Conservation (phyloP, 2,888 invertebrate genomes). For the Seira sanloemensis region DNA sequence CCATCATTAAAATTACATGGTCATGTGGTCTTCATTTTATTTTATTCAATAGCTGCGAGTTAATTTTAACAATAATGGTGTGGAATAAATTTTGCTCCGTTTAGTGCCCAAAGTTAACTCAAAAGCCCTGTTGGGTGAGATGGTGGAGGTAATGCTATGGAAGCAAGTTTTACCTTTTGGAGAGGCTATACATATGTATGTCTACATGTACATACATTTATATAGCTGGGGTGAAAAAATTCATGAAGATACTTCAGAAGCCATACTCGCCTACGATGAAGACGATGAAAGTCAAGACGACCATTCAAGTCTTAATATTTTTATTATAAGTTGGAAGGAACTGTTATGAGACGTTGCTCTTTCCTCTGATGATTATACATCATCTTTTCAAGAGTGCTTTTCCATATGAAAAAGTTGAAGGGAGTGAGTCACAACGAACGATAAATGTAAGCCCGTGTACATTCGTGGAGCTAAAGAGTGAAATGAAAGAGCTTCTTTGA, state of each 20-base stretch:
- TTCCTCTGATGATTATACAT: conserved; percentile 42
- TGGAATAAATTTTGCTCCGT: neutral
- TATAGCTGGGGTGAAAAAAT: neutral
- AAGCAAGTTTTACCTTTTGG: too few relatives aligned
- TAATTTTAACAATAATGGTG: neutral
- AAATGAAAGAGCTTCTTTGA: conserved; percentile 8
- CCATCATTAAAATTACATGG: conserved; percentile 9
- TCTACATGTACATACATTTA: too few relatives aligned
- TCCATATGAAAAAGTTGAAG: conserved; percentile 24
- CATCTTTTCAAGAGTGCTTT: conserved; percentile 53
- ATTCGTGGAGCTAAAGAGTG: neutral
- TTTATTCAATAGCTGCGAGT: conserved; percentile 12
- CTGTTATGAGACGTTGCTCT: neutral
- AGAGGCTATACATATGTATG: too few relatives aligned
- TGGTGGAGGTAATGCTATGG: too few relatives aligned
- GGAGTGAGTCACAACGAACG: neutral
- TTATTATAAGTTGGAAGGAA: neutral
- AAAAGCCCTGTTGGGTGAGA: too few relatives aligned
- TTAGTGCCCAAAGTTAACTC: neutral
- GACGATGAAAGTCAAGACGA: neutral
- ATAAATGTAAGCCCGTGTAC: neutral
- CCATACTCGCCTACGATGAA: neutral
- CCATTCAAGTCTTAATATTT: neutral
- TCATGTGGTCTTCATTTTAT: conserved; percentile 2
- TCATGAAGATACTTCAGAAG: neutral